Percentiles rank a stretch among this genome's conserved stretches.
phyloP scores from a whole-genome alignment of 2,888 invertebrate species.

The Romanomermis culicivorax region DNA sequence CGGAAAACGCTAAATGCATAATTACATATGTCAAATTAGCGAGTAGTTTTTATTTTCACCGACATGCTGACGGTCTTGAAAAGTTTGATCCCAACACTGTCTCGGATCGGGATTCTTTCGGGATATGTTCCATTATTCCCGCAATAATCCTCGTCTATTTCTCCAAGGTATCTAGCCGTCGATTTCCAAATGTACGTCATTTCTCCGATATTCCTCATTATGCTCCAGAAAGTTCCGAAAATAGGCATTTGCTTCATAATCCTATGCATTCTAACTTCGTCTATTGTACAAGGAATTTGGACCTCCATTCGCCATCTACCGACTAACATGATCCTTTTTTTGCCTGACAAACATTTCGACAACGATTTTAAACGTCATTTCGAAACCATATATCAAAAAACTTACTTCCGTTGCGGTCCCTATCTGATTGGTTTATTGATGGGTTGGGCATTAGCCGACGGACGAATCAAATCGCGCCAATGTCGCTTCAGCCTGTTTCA shows the following conservation, averaged over 20 bases:
- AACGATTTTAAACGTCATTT: neutral
- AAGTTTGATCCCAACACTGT: too few relatives aligned
- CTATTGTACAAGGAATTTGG: neutral
- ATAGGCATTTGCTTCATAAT: neutral
- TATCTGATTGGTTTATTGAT: constrained; percentile 26
- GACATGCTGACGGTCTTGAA: too few relatives aligned
- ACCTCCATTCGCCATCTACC: neutral
- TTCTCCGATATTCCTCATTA: neutral
- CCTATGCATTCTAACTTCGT: neutral
- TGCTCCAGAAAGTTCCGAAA: neutral
- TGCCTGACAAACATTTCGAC: constrained; percentile 3
- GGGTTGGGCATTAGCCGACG: constrained; percentile 19
- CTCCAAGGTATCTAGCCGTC: constrained; percentile 17
- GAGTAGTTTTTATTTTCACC: too few relatives aligned
- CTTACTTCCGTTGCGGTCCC: constrained; percentile 27
- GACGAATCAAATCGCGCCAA: neutral
- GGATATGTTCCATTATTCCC: too few relatives aligned
- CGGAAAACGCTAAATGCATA: too few relatives aligned
- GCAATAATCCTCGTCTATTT: too few relatives aligned
- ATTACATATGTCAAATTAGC: too few relatives aligned
- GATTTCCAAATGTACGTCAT: constrained; percentile 19
- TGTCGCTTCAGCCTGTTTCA: neutral
- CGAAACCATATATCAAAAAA: constrained; percentile 21
- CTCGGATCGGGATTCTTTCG: too few relatives aligned
- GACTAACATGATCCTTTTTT: constrained; percentile 4